These are phyloP conservation scores for Drosophila phalerata DNA, from an alignment of 2,888 invertebrate genomes.

Conservation along the genomic window DNA sequence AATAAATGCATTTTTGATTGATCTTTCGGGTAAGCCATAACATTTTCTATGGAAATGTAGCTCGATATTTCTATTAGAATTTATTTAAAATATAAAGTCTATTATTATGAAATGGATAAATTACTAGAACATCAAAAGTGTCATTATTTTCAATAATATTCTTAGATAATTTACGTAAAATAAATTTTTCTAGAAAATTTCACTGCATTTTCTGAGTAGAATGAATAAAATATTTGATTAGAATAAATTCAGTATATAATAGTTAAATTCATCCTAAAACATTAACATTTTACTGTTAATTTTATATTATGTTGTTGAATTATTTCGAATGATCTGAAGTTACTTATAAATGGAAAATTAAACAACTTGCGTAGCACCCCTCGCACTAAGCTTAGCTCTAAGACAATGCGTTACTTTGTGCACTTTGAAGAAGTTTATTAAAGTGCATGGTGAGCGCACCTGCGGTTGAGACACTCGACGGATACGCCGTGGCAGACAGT, in stretches of 20 bases:
- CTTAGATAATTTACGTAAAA: too few species aligned
- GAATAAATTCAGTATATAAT: background rate
- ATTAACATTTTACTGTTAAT: background rate
- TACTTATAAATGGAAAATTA: too few species aligned
- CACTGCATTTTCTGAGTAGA: background rate
- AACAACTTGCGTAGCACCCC: constrained; percentile 15
- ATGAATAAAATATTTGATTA: background rate
- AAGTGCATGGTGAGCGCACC: constrained; percentile 70
- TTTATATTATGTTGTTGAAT: too few species aligned
- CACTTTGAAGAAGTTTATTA: constrained; percentile 61
- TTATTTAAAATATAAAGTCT: too few species aligned
- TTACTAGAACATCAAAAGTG: too few species aligned
- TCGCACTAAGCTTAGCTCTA: constrained; percentile 7
- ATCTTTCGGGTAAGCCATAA: too few species aligned
- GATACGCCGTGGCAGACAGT: constrained; percentile 1
- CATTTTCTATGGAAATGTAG: too few species aligned
- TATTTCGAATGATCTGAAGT: too few species aligned
- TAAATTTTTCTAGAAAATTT: too few species aligned
- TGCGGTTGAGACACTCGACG: constrained; percentile 51
- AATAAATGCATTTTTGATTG: background rate
- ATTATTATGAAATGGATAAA: too few species aligned
- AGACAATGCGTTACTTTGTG: constrained; percentile 51
- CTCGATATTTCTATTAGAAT: too few species aligned
- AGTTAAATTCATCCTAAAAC: background rate
- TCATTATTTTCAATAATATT: too few species aligned